Conservation (phyloP, 2,797 vertebrate genomes). For the Anguilla pacifica region DNA sequence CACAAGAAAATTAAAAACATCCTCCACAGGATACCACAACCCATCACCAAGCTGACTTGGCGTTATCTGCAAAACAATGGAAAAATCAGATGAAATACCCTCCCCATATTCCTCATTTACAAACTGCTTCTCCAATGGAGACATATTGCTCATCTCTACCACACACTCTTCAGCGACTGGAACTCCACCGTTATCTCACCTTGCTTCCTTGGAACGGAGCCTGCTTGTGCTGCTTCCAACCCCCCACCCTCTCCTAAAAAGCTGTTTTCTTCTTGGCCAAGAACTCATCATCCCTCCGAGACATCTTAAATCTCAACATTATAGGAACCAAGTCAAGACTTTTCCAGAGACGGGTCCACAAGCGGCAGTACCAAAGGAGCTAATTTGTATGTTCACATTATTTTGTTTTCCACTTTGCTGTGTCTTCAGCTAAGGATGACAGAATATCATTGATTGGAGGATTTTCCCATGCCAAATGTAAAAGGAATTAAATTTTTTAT, state of each 20-base stretch:
- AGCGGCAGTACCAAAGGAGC: neutral
- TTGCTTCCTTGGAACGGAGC: neutral
- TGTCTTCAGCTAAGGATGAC: too few species aligned
- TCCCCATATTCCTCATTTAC: neutral
- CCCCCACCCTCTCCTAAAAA: neutral
- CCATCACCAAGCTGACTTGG: neutral
- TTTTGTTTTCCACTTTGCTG: neutral
- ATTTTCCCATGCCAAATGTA: too few species aligned
- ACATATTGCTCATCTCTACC: neutral
- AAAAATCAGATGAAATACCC: neutral
- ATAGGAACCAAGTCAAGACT: neutral
- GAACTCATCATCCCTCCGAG: neutral
- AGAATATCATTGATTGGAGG: too few species aligned
- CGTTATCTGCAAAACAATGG: neutral
- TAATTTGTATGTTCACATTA: neutral
- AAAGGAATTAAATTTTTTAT: too few species aligned
- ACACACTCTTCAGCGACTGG: neutral
- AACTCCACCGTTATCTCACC: neutral
- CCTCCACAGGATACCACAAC: neutral
- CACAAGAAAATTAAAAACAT: conserved; percentile 3
- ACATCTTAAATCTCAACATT: neutral
- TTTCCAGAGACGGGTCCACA: neutral
- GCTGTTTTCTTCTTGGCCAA: neutral
- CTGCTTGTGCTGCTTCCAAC: neutral
- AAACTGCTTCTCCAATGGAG: neutral